These are phyloP conservation scores for Rhabdomys dilectus DNA, from an alignment of 2,113 vertebrate species.

Conservation along the genomic window DNA sequence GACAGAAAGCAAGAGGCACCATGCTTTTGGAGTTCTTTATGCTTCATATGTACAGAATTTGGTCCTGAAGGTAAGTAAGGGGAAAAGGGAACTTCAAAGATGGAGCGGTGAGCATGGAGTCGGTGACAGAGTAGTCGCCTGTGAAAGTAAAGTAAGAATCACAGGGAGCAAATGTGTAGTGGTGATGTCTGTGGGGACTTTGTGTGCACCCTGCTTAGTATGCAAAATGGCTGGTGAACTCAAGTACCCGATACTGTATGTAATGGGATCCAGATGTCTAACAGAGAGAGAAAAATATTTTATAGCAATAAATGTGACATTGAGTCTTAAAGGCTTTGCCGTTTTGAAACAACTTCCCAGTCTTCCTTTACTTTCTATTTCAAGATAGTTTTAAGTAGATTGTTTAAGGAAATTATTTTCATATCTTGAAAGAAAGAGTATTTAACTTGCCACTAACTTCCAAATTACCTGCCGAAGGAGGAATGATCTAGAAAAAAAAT, in stretches of 20 bases:
- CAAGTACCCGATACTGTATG: slow-evolving; percentile 74
- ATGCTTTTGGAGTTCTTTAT: neutral
- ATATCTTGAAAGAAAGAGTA: slow-evolving; percentile 10
- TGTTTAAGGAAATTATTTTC: slow-evolving; percentile 38
- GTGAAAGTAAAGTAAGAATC: neutral
- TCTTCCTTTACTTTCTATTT: slow-evolving; percentile 42
- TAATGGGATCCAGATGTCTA: slow-evolving; percentile 80
- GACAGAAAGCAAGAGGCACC: neutral
- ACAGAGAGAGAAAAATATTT: slow-evolving; percentile 78
- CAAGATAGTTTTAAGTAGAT: slow-evolving; percentile 21
- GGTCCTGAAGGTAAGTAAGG: neutral
- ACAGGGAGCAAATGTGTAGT: neutral
- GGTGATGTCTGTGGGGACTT: slow-evolving; percentile 27
- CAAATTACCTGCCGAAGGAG: slow-evolving; percentile 13
- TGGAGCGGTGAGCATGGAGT: neutral
- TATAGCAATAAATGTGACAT: slow-evolving; percentile 79
- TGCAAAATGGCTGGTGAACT: slow-evolving; percentile 80
- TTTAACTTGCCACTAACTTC: neutral
- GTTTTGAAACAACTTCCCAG: slow-evolving; percentile 61
- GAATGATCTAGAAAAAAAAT: slow-evolving; percentile 31
- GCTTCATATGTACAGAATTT: neutral
- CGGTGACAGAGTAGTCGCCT: slow-evolving; percentile 33
- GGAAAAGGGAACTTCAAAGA: neutral
- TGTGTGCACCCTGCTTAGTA: slow-evolving; percentile 54
- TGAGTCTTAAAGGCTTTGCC: slow-evolving; percentile 76